Percentiles rank a stretch among this genome's conserved stretches.
phyloP scores from a whole-genome alignment of 1,140 invertebrate genomes.

The Bombus soroeensis region DNA sequence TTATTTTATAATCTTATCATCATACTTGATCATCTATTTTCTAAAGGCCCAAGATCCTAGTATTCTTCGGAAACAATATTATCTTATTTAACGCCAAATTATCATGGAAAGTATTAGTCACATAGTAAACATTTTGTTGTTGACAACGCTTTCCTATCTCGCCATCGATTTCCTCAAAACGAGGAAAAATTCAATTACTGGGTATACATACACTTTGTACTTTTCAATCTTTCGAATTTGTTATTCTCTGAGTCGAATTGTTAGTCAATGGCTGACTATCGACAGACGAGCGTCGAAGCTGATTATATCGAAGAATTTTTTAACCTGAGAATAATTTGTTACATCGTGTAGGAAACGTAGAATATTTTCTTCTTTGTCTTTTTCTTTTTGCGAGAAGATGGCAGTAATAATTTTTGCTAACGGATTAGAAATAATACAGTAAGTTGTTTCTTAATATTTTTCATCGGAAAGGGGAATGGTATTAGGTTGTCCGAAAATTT shows the following conservation, averaged over 20 bases:
- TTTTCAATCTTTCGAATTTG: background rate
- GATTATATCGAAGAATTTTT: background rate
- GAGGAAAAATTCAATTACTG: too few relatives aligned
- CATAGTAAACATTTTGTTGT: accelerated
- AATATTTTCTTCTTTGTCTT: background rate
- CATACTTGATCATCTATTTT: too few relatives aligned
- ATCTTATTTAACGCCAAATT: slow-evolving; percentile 19
- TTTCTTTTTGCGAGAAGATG: too few relatives aligned
- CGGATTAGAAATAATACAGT: background rate
- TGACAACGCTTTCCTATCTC: accelerated
- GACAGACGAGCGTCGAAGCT: background rate
- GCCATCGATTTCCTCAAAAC: background rate
- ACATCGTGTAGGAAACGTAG: too few relatives aligned
- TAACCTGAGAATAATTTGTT: background rate
- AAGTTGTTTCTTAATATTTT: background rate
- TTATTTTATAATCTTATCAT: background rate
- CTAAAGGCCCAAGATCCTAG: background rate
- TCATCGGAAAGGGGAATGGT: background rate
- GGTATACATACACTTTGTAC: background rate
- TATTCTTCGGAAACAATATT: accelerated
- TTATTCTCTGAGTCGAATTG: accelerated
- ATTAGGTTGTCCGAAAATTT: too few relatives aligned
- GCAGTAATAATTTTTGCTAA: background rate
- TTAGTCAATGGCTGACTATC: background rate
- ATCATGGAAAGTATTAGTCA: background rate